Evolutionary conservation across 2,113 vertebrate species (phyloP), one percentile per base, ranked within the genome.

Genomic region (Pangasianodon hypophthalmus): DNA sequence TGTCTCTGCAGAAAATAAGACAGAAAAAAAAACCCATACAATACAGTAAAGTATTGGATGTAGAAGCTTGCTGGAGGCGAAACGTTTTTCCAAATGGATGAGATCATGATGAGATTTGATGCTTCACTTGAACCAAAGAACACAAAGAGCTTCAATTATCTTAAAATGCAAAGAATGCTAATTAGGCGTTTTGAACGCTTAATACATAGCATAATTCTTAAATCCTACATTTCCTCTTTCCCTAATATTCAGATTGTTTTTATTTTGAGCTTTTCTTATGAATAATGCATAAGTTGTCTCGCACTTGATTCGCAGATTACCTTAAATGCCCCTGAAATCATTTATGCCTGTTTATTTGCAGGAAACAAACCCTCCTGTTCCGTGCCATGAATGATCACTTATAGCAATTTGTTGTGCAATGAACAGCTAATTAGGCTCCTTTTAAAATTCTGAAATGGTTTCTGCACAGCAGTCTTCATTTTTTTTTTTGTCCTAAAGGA

Each of bases 361-460:
- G 50, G 48, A 77, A 24, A 67, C 58, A 62, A 44, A 8, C 62
- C 46, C 29, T 19, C 26, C 46, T 9, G 37, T 64, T 62, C 84
- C 58, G 18, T 41, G 13, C 50, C 50, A 86, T 64, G n/a, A 41
- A 11, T 3, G 73, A 71, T n/a, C 50, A 71, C 54, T 81, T 52
- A 69, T 73, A 52, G 32, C 54, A 26, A 14, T 86, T 44, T 86
- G 37, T 54, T 54, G n/a, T 16, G 83, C 88, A 2, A 29, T n/a
- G 26, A 11, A 79, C 14, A 11, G 58, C 88, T 89, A 85, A 77
- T 89, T 85, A 84, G 44, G 9, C n/a, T 9, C 29, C 13, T 85
- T 64, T 84, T 62, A 62, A 79, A 73, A 73, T 58, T 48, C 50
- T 29, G 11, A 19, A 58, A 54, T 18, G 37, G 24, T 41, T 52